A percentile compares a stretch with the other conserved stretches of the same genome.
Conservation (phyloP, 2,113 vertebrate species). For the Chloropsis cyanopogon region DNA sequence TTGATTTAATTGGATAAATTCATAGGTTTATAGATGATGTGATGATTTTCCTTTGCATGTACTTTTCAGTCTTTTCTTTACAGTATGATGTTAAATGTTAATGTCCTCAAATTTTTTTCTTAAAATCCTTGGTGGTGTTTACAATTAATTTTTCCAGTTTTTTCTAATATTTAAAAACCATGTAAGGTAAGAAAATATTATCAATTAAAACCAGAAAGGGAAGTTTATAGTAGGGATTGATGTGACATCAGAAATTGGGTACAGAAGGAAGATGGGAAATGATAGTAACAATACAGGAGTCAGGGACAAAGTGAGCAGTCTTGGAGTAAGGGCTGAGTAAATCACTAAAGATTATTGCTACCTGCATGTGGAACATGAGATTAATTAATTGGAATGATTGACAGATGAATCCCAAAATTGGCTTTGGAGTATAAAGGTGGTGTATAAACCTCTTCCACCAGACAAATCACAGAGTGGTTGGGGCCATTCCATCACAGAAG, state of each 20-base stretch:
- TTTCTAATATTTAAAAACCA: not conserved
- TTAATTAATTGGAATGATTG: not conserved
- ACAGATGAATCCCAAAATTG: not conserved
- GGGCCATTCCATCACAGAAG: not conserved
- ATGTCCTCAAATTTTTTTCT: not conserved
- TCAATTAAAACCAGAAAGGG: not conserved
- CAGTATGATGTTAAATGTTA: not conserved
- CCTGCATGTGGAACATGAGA: not conserved
- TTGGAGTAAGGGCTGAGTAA: not conserved
- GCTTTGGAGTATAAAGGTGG: not conserved
- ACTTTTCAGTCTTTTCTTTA: not conserved
- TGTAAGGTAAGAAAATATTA: not conserved
- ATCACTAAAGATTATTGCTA: not conserved
- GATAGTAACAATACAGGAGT: not conserved
- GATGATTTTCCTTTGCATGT: constrained; percentile 17
- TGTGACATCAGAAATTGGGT: not conserved
- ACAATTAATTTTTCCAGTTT: not conserved
- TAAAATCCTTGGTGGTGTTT: not conserved
- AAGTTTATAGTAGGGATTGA: not conserved
- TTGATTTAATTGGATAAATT: constrained; percentile 20
- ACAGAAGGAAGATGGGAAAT: not conserved
- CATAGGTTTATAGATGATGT: not conserved
- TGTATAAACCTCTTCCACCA: not conserved
- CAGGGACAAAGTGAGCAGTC: not conserved
- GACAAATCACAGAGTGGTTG: not conserved